A percentile compares a stretch with the other conserved stretches of the same genome.
phyloP scores from a whole-genome alignment of 2,888 invertebrate species.

The Oscheius sp. region DNA sequence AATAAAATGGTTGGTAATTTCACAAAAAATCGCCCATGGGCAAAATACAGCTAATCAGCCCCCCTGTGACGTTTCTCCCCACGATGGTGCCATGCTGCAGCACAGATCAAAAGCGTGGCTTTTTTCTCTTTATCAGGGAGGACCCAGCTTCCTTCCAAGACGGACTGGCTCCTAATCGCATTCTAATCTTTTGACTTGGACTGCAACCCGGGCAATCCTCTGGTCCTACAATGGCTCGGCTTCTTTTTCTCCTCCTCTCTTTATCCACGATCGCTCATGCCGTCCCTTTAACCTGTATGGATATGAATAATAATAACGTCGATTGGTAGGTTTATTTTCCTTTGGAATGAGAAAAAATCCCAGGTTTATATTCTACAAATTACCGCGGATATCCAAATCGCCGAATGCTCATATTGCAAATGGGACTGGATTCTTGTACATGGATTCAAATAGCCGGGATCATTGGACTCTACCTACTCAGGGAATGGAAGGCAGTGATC shows the following conservation, averaged over 20 bases:
- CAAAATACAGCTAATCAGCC: too few species aligned
- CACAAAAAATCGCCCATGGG: too few species aligned
- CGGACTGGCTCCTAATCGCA: too few species aligned
- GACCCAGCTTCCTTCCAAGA: too few species aligned
- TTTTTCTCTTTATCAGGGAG: too few species aligned
- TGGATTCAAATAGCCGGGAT: slow-evolving; percentile 70
- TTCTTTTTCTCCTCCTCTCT: too few species aligned
- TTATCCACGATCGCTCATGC: background rate
- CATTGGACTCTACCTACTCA: slow-evolving; percentile 66
- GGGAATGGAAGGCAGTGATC: slow-evolving; percentile 66
- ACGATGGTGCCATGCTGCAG: too few species aligned
- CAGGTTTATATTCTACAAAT: slow-evolving; percentile 63
- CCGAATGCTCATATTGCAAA: slow-evolving; percentile 56
- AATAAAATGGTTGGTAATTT: too few species aligned
- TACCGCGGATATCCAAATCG: slow-evolving; percentile 65
- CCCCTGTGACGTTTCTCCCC: too few species aligned
- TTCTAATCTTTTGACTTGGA: too few species aligned
- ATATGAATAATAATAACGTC: slow-evolving; percentile 15
- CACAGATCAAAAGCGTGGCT: too few species aligned
- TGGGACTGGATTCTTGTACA: slow-evolving; percentile 73
- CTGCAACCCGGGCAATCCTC: slow-evolving; percentile 62
- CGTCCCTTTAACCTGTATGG: slow-evolving; percentile 2
- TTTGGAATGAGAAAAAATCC: background rate
- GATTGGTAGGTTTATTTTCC: slow-evolving; percentile 3
- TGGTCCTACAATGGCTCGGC: background rate